Evolutionary conservation across 1,140 invertebrate genomes (phyloP).

Genomic region (Drosophila fuyamai): DNA sequence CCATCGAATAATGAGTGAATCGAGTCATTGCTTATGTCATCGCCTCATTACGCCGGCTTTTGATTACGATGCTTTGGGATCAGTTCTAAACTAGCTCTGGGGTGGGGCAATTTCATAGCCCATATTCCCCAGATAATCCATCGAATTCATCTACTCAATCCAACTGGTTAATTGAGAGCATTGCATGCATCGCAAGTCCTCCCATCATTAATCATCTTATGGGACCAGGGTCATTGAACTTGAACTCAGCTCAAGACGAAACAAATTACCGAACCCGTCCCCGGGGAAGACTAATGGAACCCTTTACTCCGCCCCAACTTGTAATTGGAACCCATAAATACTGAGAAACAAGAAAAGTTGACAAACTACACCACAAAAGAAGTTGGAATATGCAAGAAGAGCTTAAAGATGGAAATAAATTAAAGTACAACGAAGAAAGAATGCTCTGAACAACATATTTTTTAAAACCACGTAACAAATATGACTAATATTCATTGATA

Average conservation of each 20-base stretch:
- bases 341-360: slow-evolving; percentile 51
- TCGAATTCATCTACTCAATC: slow-evolving; percentile 18
- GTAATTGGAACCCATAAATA: slow-evolving; percentile 82
- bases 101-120: slow-evolving; percentile 35
- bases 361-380: slow-evolving; percentile 52
- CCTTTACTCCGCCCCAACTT: slow-evolving; percentile 36
- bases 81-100: slow-evolving; percentile 20
- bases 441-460: background rate
- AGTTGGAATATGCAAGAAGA: slow-evolving; percentile 37
- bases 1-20: slow-evolving; percentile 19
- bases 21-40: slow-evolving; percentile 39
- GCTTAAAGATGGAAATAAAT: background rate
- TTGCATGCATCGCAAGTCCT: slow-evolving; percentile 19
- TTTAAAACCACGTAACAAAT: too few relatives aligned
- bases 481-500: too few relatives aligned
- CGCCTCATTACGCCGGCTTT: slow-evolving; percentile 38
- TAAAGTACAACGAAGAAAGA: background rate
- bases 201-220: slow-evolving; percentile 35
- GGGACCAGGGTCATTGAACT: slow-evolving; percentile 34
- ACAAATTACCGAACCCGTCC: slow-evolving; percentile 37
- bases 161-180: slow-evolving; percentile 27
- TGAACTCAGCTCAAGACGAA: slow-evolving; percentile 34
- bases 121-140: slow-evolving; percentile 28
- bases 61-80: slow-evolving; percentile 29
- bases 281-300: slow-evolving; percentile 39